A percentile compares a stretch with the other conserved stretches of the same genome.
Conservation (phyloP, 1,140 invertebrate genomes). For the Zaprionus ghesquierei region DNA sequence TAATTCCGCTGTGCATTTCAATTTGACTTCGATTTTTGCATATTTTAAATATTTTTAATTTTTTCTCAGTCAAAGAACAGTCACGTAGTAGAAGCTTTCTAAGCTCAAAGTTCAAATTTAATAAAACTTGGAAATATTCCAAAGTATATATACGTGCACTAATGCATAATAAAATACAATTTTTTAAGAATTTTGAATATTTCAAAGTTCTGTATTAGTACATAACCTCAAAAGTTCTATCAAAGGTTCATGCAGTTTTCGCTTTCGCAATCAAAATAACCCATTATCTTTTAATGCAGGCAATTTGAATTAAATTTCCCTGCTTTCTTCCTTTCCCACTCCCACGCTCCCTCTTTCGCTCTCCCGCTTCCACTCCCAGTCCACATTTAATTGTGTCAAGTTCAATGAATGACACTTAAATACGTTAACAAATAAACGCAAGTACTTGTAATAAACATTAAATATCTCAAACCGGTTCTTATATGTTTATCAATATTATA, state of each 20-base stretch:
- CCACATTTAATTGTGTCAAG: conserved; percentile 9
- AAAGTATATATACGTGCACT: not conserved
- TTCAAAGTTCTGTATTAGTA: too few relatives aligned
- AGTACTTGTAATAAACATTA: not conserved
- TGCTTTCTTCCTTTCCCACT: not conserved
- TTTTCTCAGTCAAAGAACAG: not conserved
- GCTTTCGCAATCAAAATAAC: not conserved
- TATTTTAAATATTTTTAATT: not conserved
- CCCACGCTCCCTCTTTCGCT: not conserved
- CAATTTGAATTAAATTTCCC: not conserved
- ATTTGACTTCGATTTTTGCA: not conserved
- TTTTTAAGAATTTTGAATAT: too few relatives aligned
- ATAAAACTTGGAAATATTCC: not conserved
- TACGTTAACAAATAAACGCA: conserved; percentile 2
- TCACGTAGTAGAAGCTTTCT: not conserved
- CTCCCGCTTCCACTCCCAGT: not conserved
- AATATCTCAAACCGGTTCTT: conserved; percentile 18
- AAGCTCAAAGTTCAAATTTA: not conserved
- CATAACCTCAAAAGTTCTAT: too few relatives aligned
- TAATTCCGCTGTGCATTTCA: not conserved
- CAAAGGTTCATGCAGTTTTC: too few relatives aligned
- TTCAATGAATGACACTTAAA: conserved; percentile 15
- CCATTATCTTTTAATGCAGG: not conserved
- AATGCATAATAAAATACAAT: not conserved
- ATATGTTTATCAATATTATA: not conserved